Conservation (phyloP, 2,888 invertebrate species). For the Thymelicus sylvestris region DNA sequence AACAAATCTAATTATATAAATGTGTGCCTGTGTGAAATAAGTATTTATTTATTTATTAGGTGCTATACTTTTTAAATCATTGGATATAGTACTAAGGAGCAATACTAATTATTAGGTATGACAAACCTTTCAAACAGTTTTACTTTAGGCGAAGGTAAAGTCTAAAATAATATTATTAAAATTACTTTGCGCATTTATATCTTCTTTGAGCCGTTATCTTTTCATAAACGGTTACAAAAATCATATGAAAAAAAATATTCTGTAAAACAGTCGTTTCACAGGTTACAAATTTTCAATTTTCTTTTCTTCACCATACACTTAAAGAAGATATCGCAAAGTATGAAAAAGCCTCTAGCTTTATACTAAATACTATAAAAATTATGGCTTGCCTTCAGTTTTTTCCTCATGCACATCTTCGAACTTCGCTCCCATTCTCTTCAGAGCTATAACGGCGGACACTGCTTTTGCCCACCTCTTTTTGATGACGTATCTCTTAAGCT, state of each 20-base stretch:
- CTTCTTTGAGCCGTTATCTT: not conserved
- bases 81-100: too few species aligned
- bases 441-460: slow-evolving; percentile 93
- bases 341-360: slow-evolving; percentile 15
- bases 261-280: too few species aligned
- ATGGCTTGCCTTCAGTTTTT: slow-evolving; percentile 37
- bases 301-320: not conserved
- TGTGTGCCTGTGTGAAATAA: too few species aligned
- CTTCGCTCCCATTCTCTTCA: slow-evolving; percentile 94
- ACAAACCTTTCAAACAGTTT: not conserved
- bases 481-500: slow-evolving; percentile 94
- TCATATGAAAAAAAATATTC: too few species aligned
- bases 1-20: too few species aligned
- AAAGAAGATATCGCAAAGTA: slow-evolving; percentile 6
- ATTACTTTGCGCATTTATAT: not conserved
- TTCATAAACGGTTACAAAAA: too few species aligned
- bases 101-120: too few species aligned
- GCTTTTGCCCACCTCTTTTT: slow-evolving; percentile 96
- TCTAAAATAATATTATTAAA: not conserved
- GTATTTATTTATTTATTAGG: too few species aligned
- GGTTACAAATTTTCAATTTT: too few species aligned
- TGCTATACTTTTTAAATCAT: too few species aligned
- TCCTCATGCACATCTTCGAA: slow-evolving; percentile 75
- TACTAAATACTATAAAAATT: slow-evolving; percentile 8
- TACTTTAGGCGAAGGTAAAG: not conserved